These are phyloP conservation scores for Fistularia tabacaria DNA, from an alignment of 2,797 vertebrate species.

Conservation along the genomic window DNA sequence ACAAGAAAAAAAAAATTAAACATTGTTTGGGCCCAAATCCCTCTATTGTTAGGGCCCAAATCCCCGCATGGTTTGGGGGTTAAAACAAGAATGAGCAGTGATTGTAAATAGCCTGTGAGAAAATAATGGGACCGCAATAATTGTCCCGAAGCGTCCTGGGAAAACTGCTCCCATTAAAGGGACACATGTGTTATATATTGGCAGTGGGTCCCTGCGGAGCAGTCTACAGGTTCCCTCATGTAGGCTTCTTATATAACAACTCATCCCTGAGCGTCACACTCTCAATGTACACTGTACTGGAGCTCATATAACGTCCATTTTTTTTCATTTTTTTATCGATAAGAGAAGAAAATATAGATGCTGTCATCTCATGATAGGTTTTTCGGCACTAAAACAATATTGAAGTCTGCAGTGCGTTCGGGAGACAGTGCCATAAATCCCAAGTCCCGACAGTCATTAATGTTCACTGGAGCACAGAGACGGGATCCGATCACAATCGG, in stretches of 20 bases:
- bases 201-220: too few species aligned
- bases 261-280: conserved; percentile 31
- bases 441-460: too few species aligned
- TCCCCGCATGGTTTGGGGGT: conserved; percentile 6
- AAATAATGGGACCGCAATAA: conserved; percentile 8
- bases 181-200: conserved; percentile 33
- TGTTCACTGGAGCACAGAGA: too few species aligned
- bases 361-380: too few species aligned
- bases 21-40: too few species aligned
- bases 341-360: too few species aligned
- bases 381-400: too few species aligned
- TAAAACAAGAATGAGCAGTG: not conserved
- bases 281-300: conserved; percentile 48
- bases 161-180: conserved; percentile 20
- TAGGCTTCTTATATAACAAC: conserved; percentile 48
- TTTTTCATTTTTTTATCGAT: not conserved
- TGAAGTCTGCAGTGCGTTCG: too few species aligned
- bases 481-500: too few species aligned
- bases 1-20: too few species aligned
- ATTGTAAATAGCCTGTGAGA: conserved; percentile 38
- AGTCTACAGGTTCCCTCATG: conserved; percentile 22
- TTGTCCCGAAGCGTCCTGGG: conserved; percentile 12
- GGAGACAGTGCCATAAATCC: too few species aligned
- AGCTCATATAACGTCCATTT: conserved; percentile 27
- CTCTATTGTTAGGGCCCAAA: too few species aligned